phyloP scores from a whole-genome alignment of 92 coral and sea anemone species.

The Zoanthus sociatus region DNA sequence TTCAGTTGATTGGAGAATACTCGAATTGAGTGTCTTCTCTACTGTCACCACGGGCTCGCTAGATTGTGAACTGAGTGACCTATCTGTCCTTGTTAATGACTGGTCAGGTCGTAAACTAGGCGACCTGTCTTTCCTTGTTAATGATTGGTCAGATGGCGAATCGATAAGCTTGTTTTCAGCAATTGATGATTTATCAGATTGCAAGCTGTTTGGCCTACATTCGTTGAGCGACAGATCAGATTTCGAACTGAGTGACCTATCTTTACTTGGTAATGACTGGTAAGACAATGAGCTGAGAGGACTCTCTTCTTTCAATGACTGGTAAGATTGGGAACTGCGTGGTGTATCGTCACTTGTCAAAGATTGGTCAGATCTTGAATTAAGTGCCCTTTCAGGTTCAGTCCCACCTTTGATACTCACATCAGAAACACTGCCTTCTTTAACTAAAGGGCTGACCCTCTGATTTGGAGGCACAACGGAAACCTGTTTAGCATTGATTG shows the following conservation, averaged over 20 bases:
- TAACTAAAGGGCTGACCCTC: constrained; percentile 27
- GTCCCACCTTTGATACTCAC: constrained; percentile 53
- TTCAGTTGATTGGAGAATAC: not conserved
- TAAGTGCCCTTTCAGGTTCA: not conserved
- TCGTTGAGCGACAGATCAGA: too few species aligned
- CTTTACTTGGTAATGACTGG: too few species aligned
- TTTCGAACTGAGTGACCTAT: too few species aligned
- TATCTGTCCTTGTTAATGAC: not conserved
- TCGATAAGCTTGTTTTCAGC: too few species aligned
- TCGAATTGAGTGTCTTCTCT: too few species aligned
- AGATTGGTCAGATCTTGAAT: not conserved
- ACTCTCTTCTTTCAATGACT: not conserved
- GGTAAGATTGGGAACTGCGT: too few species aligned
- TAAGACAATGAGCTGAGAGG: not conserved
- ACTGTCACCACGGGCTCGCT: too few species aligned
- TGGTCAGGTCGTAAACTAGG: not conserved
- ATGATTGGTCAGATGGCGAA: not conserved
- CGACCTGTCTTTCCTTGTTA: not conserved
- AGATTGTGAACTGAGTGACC: too few species aligned
- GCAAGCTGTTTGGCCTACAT: too few species aligned
- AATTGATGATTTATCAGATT: not conserved
- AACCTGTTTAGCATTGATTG: not conserved
- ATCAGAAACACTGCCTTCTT: constrained; percentile 31
- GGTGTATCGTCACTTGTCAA: not conserved
- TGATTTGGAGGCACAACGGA: constrained; percentile 24